A percentile compares a stretch with the other conserved stretches of the same genome.
phyloP scores from a whole-genome alignment of 2,113 vertebrate genomes.

The cat (Felis catus) region DNA sequence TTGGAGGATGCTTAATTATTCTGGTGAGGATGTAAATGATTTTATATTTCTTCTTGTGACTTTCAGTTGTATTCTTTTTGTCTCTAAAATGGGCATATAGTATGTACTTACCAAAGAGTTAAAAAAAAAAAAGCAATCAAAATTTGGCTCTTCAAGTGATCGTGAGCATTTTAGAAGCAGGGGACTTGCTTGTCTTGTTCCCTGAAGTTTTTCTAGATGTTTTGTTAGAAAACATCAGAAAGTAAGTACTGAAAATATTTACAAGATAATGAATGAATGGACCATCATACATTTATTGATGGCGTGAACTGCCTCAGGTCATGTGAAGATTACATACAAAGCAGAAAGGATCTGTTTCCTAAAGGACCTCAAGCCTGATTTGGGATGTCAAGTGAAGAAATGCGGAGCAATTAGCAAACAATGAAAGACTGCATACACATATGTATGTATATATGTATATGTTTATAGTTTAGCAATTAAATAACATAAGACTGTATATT shows the following conservation, averaged over 20 bases:
- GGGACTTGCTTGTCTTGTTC: not conserved
- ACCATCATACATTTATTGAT: not conserved
- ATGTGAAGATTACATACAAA: not conserved
- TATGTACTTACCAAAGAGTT: not conserved
- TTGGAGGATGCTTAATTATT: not conserved
- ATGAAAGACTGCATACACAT: not conserved
- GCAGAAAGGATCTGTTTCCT: not conserved
- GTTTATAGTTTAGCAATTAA: not conserved
- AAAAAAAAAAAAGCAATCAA: not conserved
- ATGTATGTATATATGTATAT: not conserved
- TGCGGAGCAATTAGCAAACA: not conserved
- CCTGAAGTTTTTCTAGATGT: not conserved
- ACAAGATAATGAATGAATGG: not conserved
- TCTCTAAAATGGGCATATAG: not conserved
- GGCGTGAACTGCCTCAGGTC: not conserved
- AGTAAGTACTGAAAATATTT: not conserved
- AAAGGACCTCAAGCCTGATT: not conserved
- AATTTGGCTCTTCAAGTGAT: not conserved
- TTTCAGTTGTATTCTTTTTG: not conserved
- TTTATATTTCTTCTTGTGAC: not conserved
- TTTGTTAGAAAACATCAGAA: slow-evolving; percentile 36
- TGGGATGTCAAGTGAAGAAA: not conserved
- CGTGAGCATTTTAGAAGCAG: not conserved
- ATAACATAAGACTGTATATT: not conserved
- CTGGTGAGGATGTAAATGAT: not conserved